A percentile compares a stretch with the other conserved stretches of the same genome.
Conservation (phyloP, 1,140 invertebrate genomes). For the Hormaphis cornu region DNA sequence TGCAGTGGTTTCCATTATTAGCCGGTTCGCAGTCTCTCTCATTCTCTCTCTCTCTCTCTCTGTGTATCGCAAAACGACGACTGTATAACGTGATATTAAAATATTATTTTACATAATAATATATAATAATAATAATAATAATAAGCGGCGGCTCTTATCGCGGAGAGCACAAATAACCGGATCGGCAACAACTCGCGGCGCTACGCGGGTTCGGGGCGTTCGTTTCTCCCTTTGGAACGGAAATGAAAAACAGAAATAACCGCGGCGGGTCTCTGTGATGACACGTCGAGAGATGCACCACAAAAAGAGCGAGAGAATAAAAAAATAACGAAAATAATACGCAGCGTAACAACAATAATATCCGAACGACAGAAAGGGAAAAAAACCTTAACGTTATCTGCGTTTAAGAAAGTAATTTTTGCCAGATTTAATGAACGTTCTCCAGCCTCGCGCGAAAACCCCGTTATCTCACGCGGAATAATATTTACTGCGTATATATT, state of each 20-base stretch:
- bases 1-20: conserved; percentile 20
- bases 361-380: conserved; percentile 10
- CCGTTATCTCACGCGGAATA: conserved; percentile 27
- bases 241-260: conserved; percentile 29
- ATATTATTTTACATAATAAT: too few relatives aligned
- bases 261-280: conserved; percentile 2
- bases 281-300: background rate
- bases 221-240: conserved; percentile 2
- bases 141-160: conserved; percentile 25
- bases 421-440: conserved; percentile 20
- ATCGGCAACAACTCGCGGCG: background rate
- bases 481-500: too few relatives aligned
- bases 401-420: conserved; percentile 23
- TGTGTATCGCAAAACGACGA: background rate
- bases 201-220: background rate
- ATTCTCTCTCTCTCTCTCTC: background rate
- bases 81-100: too few relatives aligned
- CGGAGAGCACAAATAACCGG: conserved; percentile 17
- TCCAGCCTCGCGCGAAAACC: background rate
- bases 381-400: conserved; percentile 15
- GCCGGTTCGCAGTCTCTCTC: background rate
- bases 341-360: conserved; percentile 12
- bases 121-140: conserved; percentile 9
- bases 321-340: background rate
- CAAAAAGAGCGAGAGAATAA: background rate